These are phyloP conservation scores for Lomographa bimaculata DNA, from an alignment of 2,888 invertebrate species.

Conservation along the genomic window DNA sequence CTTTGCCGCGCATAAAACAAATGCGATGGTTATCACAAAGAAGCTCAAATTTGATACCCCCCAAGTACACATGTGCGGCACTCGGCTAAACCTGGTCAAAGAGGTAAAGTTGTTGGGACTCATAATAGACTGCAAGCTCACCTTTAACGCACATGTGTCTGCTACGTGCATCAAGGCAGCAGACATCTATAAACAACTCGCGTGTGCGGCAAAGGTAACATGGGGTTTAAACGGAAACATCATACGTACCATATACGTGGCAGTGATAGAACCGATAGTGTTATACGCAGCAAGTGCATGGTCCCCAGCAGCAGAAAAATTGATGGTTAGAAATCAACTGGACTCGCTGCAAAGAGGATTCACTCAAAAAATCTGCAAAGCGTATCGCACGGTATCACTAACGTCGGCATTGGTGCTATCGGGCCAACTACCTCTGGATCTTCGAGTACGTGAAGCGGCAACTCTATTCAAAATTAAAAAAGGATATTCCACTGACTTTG, in stretches of 20 bases:
- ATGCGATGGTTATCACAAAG: too few relatives aligned
- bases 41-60: too few relatives aligned
- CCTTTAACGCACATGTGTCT: neutral
- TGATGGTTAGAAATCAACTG: too few relatives aligned
- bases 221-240: conserved; percentile 8
- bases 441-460: too few relatives aligned
- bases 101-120: too few relatives aligned
- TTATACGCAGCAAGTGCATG: conserved; percentile 25
- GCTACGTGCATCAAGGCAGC: conserved; percentile 17
- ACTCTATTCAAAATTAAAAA: neutral
- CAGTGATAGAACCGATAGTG: conserved; percentile 21
- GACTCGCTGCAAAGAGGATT: too few relatives aligned
- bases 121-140: too few relatives aligned
- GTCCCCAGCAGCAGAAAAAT: conserved; percentile 15
- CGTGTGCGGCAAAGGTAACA: conserved; percentile 6
- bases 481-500: neutral
- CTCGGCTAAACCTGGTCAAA: too few relatives aligned
- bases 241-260: conserved; percentile 14
- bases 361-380: too few relatives aligned
- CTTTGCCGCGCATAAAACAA: conserved; percentile 1
- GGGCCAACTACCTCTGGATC: neutral
- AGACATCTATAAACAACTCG: conserved; percentile 15
- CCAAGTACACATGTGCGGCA: too few relatives aligned
- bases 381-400: too few relatives aligned
- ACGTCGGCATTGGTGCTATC: too few relatives aligned